phyloP scores from a whole-genome alignment of 2,113 vertebrate species.

The Puntigrus tetrazona region DNA sequence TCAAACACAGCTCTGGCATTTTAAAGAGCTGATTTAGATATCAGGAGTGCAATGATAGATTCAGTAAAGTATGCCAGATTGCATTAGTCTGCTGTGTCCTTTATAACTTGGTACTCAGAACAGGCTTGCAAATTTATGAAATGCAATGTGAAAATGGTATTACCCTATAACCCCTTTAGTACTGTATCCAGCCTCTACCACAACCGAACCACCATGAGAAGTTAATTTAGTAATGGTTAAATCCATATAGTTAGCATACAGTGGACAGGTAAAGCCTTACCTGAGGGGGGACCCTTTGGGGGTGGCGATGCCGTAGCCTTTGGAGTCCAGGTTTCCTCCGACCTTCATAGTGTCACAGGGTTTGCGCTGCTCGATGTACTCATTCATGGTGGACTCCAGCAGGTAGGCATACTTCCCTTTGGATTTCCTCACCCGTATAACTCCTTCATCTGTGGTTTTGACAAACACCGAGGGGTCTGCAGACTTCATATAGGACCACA shows the following conservation, averaged over 20 bases:
- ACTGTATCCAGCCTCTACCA: conserved; percentile 29
- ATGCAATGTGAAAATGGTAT: background rate
- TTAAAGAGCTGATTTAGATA: conserved; percentile 10
- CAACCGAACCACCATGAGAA: background rate
- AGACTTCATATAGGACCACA: conserved; percentile 99
- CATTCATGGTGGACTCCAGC: conserved; percentile 98
- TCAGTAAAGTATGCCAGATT: background rate
- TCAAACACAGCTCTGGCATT: background rate
- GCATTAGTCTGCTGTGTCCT: background rate
- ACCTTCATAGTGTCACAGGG: conserved; percentile 99
- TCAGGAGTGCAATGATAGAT: background rate
- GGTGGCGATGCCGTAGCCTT: conserved; percentile 98
- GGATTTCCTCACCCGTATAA: conserved; percentile 94
- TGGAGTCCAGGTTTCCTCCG: conserved; percentile 99
- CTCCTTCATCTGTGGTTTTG: conserved; percentile 96
- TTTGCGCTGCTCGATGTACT: conserved; percentile 97
- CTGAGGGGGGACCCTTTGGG: conserved; percentile 96
- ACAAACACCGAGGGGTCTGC: conserved; percentile 97
- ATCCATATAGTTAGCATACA: conserved; percentile 43
- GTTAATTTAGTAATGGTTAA: background rate
- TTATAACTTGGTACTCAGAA: background rate
- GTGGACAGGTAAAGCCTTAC: conserved; percentile 76
- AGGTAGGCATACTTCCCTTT: conserved; percentile 99
- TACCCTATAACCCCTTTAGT: background rate
- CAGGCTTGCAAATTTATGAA: background rate